Conservation (phyloP, 2,888 invertebrate species). For the Elysia crispata region DNA sequence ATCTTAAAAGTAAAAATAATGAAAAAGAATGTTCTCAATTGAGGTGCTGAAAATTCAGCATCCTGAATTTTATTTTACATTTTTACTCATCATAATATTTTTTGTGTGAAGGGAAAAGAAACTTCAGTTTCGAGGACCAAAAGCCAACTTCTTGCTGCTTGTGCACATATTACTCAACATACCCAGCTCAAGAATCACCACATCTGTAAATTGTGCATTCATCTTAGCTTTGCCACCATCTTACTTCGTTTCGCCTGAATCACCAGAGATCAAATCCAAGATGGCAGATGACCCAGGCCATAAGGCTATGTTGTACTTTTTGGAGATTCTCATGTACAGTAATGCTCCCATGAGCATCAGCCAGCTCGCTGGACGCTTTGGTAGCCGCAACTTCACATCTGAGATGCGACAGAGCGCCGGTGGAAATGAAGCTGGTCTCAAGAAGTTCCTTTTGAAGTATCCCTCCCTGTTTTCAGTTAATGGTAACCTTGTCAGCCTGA, state of each 20-base stretch:
- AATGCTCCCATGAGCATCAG: conserved; percentile 93
- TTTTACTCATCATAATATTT: not conserved
- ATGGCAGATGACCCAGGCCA: conserved; percentile 78
- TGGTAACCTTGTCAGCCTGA: conserved; percentile 78
- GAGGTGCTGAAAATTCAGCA: too few species aligned
- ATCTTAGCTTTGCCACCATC: conserved; percentile 16
- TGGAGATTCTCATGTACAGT: conserved; percentile 98
- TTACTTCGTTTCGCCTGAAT: conserved; percentile 27
- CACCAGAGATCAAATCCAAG: conserved; percentile 47
- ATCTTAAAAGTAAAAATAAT: too few species aligned
- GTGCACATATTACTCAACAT: not conserved
- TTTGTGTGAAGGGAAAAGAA: conserved; percentile 43
- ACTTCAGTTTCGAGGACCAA: conserved; percentile 45
- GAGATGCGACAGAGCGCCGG: conserved; percentile 88
- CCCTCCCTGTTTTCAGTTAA: conserved; percentile 96
- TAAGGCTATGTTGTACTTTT: conserved; percentile 91
- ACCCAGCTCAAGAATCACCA: not conserved
- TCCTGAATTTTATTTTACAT: too few species aligned
- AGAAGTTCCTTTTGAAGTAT: conserved; percentile 97
- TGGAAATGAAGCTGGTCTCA: conserved; percentile 94
- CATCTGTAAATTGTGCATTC: conserved; percentile 6
- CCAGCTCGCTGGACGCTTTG: conserved; percentile 99
- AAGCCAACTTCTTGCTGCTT: conserved; percentile 42
- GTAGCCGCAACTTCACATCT: conserved; percentile 98
- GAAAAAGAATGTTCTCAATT: too few species aligned